Percentiles rank a stretch among this genome's conserved stretches.
phyloP scores from a whole-genome alignment of 1,140 invertebrate genomes.

The Heterodera carotae region DNA sequence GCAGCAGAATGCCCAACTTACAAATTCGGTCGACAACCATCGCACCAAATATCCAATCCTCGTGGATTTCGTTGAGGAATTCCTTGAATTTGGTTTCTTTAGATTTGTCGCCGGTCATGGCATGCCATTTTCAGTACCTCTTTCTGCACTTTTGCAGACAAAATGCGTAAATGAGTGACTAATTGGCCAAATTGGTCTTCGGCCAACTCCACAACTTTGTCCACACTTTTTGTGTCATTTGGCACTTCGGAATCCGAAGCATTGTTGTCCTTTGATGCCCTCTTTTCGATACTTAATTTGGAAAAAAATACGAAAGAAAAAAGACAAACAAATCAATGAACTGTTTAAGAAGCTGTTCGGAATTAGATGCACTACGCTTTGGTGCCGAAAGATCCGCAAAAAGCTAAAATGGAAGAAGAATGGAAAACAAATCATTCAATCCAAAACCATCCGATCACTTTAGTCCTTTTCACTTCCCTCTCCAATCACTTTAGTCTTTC shows the following conservation, averaged over 20 bases:
- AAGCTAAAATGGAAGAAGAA: not conserved
- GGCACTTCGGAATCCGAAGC: constrained; percentile 1
- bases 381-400: not conserved
- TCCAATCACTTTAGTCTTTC: too few species aligned
- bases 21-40: constrained; percentile 79
- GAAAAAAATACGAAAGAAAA: not conserved
- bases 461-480: too few species aligned
- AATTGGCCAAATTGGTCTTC: constrained; percentile 79
- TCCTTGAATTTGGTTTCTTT: constrained; percentile 42
- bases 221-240: constrained; percentile 18
- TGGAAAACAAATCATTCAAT: too few species aligned
- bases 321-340: not conserved
- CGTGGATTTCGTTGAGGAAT: constrained; percentile 57
- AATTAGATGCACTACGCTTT: not conserved
- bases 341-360: not conserved
- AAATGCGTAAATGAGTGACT: constrained; percentile 92
- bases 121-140: constrained; percentile 60
- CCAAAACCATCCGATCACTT: not conserved
- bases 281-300: not conserved
- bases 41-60: constrained; percentile 98
- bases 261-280: not conserved
- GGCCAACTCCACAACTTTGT: constrained; percentile 21
- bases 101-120: not conserved
- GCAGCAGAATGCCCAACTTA: not conserved
- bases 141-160: constrained; percentile 69